Percentiles rank a stretch among this genome's conserved stretches.
phyloP scores from a whole-genome alignment of 2,888 invertebrate genomes.

The Leptothorax acervorum region DNA sequence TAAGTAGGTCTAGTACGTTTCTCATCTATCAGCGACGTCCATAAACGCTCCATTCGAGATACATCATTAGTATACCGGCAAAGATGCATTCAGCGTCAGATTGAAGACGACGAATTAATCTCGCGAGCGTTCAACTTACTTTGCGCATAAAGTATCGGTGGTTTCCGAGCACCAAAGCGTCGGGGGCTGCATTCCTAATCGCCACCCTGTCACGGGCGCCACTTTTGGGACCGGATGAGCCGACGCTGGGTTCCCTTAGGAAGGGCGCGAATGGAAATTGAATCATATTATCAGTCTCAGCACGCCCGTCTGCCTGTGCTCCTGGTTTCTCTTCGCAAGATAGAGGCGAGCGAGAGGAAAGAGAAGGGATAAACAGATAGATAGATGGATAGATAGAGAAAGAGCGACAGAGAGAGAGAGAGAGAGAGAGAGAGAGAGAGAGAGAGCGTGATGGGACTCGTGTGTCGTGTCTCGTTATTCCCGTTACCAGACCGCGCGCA shows the following conservation, averaged over 20 bases:
- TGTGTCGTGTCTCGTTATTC: conserved; percentile 53
- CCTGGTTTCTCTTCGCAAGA: conserved; percentile 45
- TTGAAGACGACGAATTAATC: conserved; percentile 19
- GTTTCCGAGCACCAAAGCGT: conserved; percentile 20
- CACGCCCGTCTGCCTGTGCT: conserved; percentile 60
- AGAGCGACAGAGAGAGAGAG: conserved; percentile 24
- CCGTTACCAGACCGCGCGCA: conserved; percentile 48
- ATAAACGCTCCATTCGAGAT: not conserved
- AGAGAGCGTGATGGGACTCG: conserved; percentile 6
- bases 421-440: not conserved
- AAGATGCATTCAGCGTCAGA: conserved; percentile 11
- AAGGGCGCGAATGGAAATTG: conserved; percentile 67
- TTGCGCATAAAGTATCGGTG: conserved; percentile 42
- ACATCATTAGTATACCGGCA: not conserved
- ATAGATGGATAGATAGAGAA: not conserved
- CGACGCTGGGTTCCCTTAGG: conserved; percentile 54
- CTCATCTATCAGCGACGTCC: not conserved
- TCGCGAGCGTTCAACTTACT: conserved; percentile 6
- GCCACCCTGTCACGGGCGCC: conserved; percentile 9
- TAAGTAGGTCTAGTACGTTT: not conserved
- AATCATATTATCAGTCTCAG: conserved; percentile 75
- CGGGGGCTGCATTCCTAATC: conserved; percentile 39
- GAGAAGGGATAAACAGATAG: not conserved
- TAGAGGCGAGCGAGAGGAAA: not conserved
- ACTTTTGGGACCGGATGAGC: conserved; percentile 40